These are phyloP conservation scores for Scaptodrosophila lebanonensis DNA, from an alignment of 1,140 invertebrate genomes.

Conservation along the genomic window DNA sequence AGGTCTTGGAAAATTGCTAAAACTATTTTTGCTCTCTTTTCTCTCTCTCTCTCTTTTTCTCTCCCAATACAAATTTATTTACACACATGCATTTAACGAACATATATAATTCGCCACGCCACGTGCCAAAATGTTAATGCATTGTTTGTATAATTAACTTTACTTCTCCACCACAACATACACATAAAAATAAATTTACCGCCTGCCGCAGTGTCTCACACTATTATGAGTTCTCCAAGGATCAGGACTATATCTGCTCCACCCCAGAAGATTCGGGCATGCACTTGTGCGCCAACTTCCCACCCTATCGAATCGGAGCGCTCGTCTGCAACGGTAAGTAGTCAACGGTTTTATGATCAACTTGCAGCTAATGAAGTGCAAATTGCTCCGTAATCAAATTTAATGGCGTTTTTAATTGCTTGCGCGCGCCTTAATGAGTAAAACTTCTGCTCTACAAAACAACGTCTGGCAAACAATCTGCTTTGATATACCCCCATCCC, in stretches of 20 bases:
- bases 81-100: conserved; percentile 2
- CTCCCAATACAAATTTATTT: conserved; percentile 27
- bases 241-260: conserved; percentile 98
- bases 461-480: conserved; percentile 12
- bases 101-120: neutral
- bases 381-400: conserved; percentile 70
- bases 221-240: conserved; percentile 89
- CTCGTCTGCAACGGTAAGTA: conserved; percentile 82
- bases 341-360: neutral
- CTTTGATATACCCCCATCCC: neutral
- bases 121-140: neutral
- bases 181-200: conserved; percentile 1
- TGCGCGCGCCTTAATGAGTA: conserved; percentile 42
- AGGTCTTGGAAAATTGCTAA: no score
- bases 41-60: conserved; percentile 20
- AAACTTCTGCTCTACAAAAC: conserved; percentile 9
- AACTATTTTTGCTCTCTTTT: conserved; percentile 11
- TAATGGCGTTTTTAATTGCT: conserved; percentile 70
- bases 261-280: conserved; percentile 95
- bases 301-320: conserved; percentile 85
- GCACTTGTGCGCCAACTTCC: conserved; percentile 93
- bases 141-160: no score
- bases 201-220: conserved; percentile 80
- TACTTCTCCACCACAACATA: no score
- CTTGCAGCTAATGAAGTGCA: conserved; percentile 62